Evolutionary conservation across 2,797 vertebrate species (phyloP), one percentile per base, ranked within the genome.

Genomic region (Ispidina lecontei): DNA sequence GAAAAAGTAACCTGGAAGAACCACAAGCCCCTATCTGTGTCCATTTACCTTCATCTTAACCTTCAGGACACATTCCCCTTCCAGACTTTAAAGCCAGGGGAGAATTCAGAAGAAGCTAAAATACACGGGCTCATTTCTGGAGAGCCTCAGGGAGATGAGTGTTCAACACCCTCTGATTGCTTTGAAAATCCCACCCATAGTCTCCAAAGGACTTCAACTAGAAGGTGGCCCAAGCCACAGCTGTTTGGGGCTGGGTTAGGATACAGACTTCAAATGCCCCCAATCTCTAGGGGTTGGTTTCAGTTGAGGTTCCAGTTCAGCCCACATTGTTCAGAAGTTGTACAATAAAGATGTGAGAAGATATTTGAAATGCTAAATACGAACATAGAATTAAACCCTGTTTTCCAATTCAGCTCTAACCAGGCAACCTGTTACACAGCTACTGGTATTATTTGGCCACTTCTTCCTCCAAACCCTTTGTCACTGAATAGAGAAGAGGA

Each of bases 171-270:
- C 82, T 47, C 73, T 3, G 47, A 60, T 56, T 84, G 16, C 91
- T 94, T 76, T 91, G 84, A 91, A 90, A 96, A 94, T 82, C 68
- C 74, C 77, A 87, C 86, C 86, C 67, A 1, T 4, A 7, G 51
- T 67, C 90, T 75, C 93, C 55, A 64, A 64, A 93, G 88, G 80
- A 35, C 91, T 79, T 41, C 16, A 90, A 63, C 18, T 12, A 44
- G 77, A 56, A 81, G 37, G 22, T 19, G 85, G 39, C 31, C 44
- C 28, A 60, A 89, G 46, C 43, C 37, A 23, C 1, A 2, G 55
- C 49, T 56, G 33, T 35, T 47, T 23, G 67, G 63, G 77, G 47
- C 0, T 51, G 85, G 35, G 65, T 33, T 44, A 25, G 44, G 55
- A 85, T 6, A 8, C 13, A 69, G n/a, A 56, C 64, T 87, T 79